A percentile compares a stretch with the other conserved stretches of the same genome.
Conservation (phyloP, 1,140 invertebrate species). For the Aplysia californica region DNA sequence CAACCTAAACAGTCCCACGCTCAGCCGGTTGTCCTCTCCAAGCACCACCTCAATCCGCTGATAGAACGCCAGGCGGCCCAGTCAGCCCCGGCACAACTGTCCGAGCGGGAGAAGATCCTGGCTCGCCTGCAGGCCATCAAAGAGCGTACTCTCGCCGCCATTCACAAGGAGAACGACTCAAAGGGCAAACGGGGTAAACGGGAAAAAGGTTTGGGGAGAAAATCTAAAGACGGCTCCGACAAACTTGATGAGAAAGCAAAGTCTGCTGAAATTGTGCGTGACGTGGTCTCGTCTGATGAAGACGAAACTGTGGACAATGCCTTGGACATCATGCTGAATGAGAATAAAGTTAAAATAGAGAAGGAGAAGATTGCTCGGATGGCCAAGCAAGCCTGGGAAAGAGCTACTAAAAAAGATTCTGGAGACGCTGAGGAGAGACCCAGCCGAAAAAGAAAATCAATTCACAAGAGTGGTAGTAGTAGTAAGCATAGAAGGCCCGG, state of each 20-base stretch:
- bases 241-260: constrained; percentile 22
- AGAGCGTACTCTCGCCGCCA: constrained; percentile 21
- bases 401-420: constrained; percentile 20
- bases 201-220: constrained; percentile 18
- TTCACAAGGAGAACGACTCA: constrained; percentile 1
- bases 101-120: constrained; percentile 22
- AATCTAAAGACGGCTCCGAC: too few species aligned
- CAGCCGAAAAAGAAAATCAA: neutral
- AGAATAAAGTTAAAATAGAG: constrained; percentile 18
- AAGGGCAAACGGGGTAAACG: constrained; percentile 9
- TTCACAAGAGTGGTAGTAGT: neutral
- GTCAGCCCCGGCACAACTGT: neutral
- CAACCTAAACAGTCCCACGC: neutral
- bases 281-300: constrained; percentile 1
- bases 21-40: neutral
- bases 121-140: constrained; percentile 20
- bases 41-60: constrained; percentile 14
- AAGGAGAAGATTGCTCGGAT: constrained; percentile 24
- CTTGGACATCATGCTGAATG: constrained; percentile 22
- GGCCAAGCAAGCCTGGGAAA: constrained; percentile 30
- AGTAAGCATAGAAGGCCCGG: neutral
- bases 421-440: neutral
- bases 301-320: neutral
- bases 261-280: constrained; percentile 19
- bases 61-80: neutral